These are phyloP conservation scores for Megalopta genalis DNA, from an alignment of 1,140 invertebrate genomes.

Conservation along the genomic window DNA sequence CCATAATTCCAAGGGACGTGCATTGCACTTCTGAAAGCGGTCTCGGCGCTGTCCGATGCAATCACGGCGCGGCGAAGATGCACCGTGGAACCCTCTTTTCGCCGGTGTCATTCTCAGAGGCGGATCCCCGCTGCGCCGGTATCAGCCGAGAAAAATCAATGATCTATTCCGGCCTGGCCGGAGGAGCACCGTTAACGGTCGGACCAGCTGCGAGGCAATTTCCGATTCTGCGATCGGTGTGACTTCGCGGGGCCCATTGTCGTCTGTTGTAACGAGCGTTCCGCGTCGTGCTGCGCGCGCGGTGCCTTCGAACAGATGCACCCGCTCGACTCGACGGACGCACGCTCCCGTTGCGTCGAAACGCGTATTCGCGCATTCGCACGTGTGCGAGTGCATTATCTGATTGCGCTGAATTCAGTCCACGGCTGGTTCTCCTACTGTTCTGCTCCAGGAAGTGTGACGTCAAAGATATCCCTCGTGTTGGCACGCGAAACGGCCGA, in stretches of 20 bases:
- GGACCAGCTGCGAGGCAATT: neutral
- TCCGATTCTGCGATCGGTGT: slow-evolving; percentile 1
- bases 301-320: slow-evolving; percentile 25
- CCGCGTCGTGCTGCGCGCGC: neutral
- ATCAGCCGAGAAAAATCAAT: neutral
- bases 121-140: neutral
- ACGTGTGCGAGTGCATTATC: slow-evolving; percentile 51
- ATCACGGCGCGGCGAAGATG: neutral
- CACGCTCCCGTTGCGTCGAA: slow-evolving; percentile 37
- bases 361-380: slow-evolving; percentile 35
- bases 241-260: neutral
- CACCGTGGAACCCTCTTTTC: neutral
- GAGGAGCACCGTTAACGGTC: neutral
- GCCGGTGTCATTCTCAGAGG: neutral
- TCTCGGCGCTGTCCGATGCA: neutral
- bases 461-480: slow-evolving; percentile 47
- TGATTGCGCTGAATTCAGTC: slow-evolving; percentile 63
- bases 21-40: too few species aligned
- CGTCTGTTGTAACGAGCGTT: neutral
- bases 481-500: slow-evolving; percentile 6
- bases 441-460: slow-evolving; percentile 61
- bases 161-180: neutral
- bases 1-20: too few species aligned
- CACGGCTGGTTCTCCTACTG: slow-evolving; percentile 46
- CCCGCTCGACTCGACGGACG: slow-evolving; percentile 8